Base-by-base conservation (phyloP, 2,797 vertebrate genomes). In the Leucoraja ocellata region DNA sequence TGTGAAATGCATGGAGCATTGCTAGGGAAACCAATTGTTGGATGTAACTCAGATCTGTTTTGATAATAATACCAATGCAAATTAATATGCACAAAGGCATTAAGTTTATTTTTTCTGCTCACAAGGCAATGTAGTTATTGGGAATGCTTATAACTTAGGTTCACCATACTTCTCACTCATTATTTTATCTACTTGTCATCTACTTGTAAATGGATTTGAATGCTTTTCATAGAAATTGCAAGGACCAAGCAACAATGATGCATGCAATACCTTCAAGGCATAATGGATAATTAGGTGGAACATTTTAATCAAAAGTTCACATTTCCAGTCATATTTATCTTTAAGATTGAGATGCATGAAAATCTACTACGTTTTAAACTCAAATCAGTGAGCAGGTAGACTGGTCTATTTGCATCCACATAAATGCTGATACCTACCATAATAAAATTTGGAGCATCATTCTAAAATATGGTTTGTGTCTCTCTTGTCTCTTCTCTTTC, bases 21-120 rank as follows among this genome's bases (percentile, higher is more conserved):
- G 63, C 63, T 32, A 88, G n/a, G 63, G n/a, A 88, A 88, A 88
- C 61, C 83, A 86, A 61, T 25, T 84, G 46, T 86, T 63, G 28
- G 58, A n/a, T 61, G 32, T 63, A 68, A 14, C 84, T 88, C n/a
- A 68, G 61, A 68, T 16, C 32, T 88, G n/a, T 88, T 68, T 68
- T 16, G 18, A 18, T 36, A 36, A 14, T 63, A 86, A 63, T 13
- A 4, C 61, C 16, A 58, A 63, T n/a, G 2, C 83, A 25, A 32
- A 28, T 61, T 86, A 65, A 21, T n/a, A 0, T 36, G 36, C 36
- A 68, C 36, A 68, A 88, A 88, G 16, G 16, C 63, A 68, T 3
- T n/a, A 65, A 88, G n/a, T 18, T 63, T 63, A 28, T 88, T 88
- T 32, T 9, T 68, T 68, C 10, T 36, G n/a, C n/a, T 88, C 10